Conservation (phyloP, 2,888 invertebrate genomes). For the Deilephila elpenor region DNA sequence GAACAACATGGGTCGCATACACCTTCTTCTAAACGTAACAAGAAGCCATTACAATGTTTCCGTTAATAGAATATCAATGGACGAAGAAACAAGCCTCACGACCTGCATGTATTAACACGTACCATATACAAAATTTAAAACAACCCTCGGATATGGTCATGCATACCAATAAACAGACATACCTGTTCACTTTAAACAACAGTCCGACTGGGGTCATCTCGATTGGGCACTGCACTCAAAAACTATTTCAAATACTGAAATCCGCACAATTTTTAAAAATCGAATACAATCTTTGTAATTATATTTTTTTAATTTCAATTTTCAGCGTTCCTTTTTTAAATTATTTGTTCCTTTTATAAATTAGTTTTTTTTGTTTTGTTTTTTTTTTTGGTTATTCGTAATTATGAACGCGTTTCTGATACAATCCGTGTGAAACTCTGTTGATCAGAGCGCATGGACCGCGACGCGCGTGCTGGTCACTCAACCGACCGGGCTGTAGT, state of each 20-base stretch:
- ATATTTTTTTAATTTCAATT: constrained; percentile 32
- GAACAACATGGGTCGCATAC: constrained; percentile 11
- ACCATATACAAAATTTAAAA: constrained; percentile 64
- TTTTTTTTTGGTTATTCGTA: constrained; percentile 9
- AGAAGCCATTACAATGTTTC: constrained; percentile 39
- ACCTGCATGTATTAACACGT: constrained; percentile 55
- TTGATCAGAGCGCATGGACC: constrained; percentile 53
- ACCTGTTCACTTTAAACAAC: constrained; percentile 86
- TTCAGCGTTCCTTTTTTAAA: constrained; percentile 1
- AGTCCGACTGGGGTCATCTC: constrained; percentile 86
- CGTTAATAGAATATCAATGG: constrained; percentile 46
- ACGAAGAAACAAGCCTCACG: constrained; percentile 47
- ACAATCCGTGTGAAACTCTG: constrained; percentile 51
- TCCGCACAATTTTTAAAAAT: constrained; percentile 4
- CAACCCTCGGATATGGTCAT: constrained; percentile 39
- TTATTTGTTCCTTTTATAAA: constrained; percentile 29
- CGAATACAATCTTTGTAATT: background rate
- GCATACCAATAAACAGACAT: constrained; percentile 53
- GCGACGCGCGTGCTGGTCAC: constrained; percentile 65
- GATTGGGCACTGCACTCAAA: constrained; percentile 44
- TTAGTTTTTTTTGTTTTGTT: background rate
- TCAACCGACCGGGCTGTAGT: constrained; percentile 71
- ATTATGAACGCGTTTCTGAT: constrained; percentile 30
- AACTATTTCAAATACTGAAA: constrained; percentile 29
- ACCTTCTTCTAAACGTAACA: constrained; percentile 28